Base-by-base conservation (phyloP, 2,113 vertebrate species). In the Macroglossus sobrinus region DNA sequence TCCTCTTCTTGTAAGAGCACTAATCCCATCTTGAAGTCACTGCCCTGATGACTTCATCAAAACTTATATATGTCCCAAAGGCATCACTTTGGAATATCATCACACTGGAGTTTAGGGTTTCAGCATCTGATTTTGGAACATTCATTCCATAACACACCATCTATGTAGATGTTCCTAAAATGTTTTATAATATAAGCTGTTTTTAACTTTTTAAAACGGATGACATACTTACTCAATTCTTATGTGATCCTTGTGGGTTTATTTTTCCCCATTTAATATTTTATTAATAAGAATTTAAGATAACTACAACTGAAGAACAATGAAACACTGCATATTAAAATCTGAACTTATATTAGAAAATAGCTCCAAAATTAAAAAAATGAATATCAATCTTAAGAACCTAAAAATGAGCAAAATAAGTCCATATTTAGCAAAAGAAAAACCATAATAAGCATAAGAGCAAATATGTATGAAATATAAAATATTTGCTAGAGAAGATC, bases 211-310 rank as follows among this genome's bases (percentile, higher is more conserved):
- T 26, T 50, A 47, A 38, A 78, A 88, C 45, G 10, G 14, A 64
- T 76, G 35, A 64, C 0, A 93, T 53, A 8, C 30, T 88, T 50
- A 88, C 7, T 55, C 13, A 47, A 33, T 69, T 69, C 8, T 4
- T 45, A 30, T 69, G 3, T 30, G 21, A 81, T 55, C 3, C 24
- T 45, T 82, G 19, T 38, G 24, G 66, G 14, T 33, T 43, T 90
- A 79, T 15, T 84, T 75, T 63, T 59, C 7, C 5, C 15, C 7
- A 47, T 30, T 93, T 69, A 89, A 57, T 89, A 89, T 86, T 78
- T 76, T 82, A 89, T 89, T 82, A 86, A 3, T 79, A 79, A 86
- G 7, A 92, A 91, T 82, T 85, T 63, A 95, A 94, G 86, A 66
- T 91, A 80, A 7, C 61, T 55, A 78, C 15, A 64, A 69, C 35